phyloP scores from a whole-genome alignment of 1,140 invertebrate species.

The Drosophila elegans region DNA sequence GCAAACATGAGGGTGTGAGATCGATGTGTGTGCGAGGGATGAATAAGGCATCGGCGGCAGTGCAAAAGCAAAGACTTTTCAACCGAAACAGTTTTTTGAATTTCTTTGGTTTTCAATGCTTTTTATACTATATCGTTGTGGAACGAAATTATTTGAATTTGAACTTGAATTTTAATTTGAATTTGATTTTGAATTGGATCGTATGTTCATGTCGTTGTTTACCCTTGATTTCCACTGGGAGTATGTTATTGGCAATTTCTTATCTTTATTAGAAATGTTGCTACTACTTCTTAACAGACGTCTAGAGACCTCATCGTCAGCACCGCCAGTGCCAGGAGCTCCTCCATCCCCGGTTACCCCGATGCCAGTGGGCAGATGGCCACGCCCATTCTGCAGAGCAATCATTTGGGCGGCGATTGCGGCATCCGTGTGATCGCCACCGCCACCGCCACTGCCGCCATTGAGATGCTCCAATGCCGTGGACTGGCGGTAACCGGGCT shows the following conservation, averaged over 20 bases:
- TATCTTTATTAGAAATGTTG: slow-evolving; percentile 83
- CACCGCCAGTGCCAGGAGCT: slow-evolving; percentile 17
- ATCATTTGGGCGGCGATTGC: slow-evolving; percentile 71
- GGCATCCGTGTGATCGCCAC: slow-evolving; percentile 67
- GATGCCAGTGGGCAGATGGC: slow-evolving; percentile 63
- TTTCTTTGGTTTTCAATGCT: slow-evolving; percentile 10
- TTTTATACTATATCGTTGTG: slow-evolving; percentile 17
- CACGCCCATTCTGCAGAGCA: slow-evolving; percentile 74
- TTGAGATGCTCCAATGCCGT: slow-evolving; percentile 76
- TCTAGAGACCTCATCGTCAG: slow-evolving; percentile 84
- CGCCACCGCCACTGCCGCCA: slow-evolving; percentile 6
- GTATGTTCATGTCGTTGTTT: slow-evolving; percentile 60
- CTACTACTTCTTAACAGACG: slow-evolving; percentile 84
- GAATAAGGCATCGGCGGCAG: slow-evolving; percentile 11
- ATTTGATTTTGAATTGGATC: slow-evolving; percentile 36
- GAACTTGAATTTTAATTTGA: neutral
- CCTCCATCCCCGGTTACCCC: slow-evolving; percentile 33
- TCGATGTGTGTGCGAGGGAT: slow-evolving; percentile 20
- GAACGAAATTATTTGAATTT: slow-evolving; percentile 31
- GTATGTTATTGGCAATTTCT: slow-evolving; percentile 85
- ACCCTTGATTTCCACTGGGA: slow-evolving; percentile 85
- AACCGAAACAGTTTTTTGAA: slow-evolving; percentile 1
- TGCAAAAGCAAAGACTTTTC: slow-evolving; percentile 22
- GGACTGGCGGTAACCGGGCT: slow-evolving; percentile 76
- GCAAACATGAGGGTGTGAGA: slow-evolving; percentile 21